Evolutionary conservation across 2,888 invertebrate species (phyloP).

Genomic region (Netelia melanura): DNA sequence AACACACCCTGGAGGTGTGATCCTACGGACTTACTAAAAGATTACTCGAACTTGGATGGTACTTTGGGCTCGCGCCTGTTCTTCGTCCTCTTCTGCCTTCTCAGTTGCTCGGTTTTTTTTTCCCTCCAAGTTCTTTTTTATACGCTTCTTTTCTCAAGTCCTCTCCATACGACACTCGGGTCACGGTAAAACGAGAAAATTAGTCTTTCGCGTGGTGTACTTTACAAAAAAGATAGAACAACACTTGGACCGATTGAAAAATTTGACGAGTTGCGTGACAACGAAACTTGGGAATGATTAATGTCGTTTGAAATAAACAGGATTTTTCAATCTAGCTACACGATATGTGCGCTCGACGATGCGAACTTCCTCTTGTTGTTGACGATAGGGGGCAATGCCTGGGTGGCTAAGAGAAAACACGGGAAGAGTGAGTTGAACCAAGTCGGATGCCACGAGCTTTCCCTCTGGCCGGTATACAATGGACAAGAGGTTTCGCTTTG

Average conservation of each 20-base stretch:
- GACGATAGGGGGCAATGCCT: neutral
- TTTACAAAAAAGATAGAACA: neutral
- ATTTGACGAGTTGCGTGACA: neutral
- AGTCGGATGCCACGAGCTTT: constrained; percentile 51
- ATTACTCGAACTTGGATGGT: constrained; percentile 36
- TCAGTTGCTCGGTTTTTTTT: neutral
- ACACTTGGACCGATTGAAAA: neutral
- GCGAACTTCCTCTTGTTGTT: constrained; percentile 39
- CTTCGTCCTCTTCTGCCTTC: neutral
- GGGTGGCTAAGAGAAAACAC: neutral
- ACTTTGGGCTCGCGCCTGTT: constrained; percentile 7
- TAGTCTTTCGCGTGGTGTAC: neutral
- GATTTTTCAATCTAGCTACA: neutral
- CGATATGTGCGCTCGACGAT: neutral
- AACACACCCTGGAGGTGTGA: constrained; percentile 46
- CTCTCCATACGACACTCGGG: neutral
- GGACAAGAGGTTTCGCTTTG: constrained; percentile 58
- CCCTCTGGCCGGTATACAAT: constrained; percentile 51
- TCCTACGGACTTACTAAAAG: constrained; percentile 38
- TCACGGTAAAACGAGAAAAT: neutral
- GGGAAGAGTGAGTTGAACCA: constrained; percentile 32
- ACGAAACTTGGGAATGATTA: neutral
- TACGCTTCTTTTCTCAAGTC: neutral
- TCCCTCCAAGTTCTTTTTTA: neutral
- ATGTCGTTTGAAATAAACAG: neutral